Conservation (phyloP, 2,113 vertebrate species). For the Morone chrysops region DNA sequence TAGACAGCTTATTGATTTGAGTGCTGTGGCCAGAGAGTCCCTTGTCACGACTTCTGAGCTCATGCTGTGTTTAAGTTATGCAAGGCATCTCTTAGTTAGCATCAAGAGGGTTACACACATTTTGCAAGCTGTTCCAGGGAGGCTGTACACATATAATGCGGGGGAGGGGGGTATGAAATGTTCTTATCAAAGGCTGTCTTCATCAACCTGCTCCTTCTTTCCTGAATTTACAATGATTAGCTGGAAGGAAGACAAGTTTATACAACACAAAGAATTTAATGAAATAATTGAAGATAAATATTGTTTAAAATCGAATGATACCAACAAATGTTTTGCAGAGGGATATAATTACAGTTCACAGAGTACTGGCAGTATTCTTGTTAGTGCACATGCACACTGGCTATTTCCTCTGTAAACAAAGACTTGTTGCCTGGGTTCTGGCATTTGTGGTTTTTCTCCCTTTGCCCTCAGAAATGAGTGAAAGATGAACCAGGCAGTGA, state of each 20-base stretch:
- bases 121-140: constrained; percentile 28
- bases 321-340: constrained; percentile 63
- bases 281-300: constrained; percentile 67
- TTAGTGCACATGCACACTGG: constrained; percentile 71
- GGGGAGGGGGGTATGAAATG: background rate
- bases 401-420: constrained; percentile 80
- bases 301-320: constrained; percentile 70
- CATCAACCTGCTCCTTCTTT: background rate
- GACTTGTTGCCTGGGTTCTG: constrained; percentile 74
- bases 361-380: constrained; percentile 71
- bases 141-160: background rate
- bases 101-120: constrained; percentile 17
- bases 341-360: constrained; percentile 75
- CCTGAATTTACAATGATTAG: constrained; percentile 10
- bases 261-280: constrained; percentile 41
- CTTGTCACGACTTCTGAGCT: constrained; percentile 73
- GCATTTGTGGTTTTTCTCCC: constrained; percentile 71
- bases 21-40: constrained; percentile 73
- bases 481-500: constrained; percentile 69
- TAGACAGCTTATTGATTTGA: constrained; percentile 80
- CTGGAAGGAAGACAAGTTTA: constrained; percentile 14
- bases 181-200: constrained; percentile 7
- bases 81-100: constrained; percentile 47
- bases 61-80: constrained; percentile 62
- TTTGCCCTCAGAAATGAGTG: constrained; percentile 69